Conservation (phyloP, 2,797 vertebrate species). For the Thunnus albacares region DNA sequence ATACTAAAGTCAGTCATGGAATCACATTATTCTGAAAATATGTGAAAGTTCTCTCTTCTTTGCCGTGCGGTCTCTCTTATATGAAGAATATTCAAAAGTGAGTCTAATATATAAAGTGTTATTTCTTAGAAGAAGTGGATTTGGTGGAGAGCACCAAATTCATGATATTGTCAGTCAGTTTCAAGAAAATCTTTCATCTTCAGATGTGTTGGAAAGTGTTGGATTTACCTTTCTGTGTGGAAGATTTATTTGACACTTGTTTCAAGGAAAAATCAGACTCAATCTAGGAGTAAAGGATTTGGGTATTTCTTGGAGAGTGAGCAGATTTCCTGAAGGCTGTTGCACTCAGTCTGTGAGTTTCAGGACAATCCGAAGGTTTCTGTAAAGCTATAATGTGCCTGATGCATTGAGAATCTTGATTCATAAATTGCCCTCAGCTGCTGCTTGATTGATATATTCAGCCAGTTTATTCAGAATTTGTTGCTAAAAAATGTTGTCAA, state of each 20-base stretch:
- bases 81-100: conserved; percentile 48
- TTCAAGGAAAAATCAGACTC: conserved; percentile 44
- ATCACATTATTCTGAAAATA: conserved; percentile 50
- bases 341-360: conserved; percentile 17
- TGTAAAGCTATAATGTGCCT: conserved; percentile 23
- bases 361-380: conserved; percentile 18
- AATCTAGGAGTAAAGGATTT: conserved; percentile 35
- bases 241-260: conserved; percentile 57
- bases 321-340: conserved; percentile 29
- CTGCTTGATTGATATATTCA: conserved; percentile 2
- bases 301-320: conserved; percentile 19
- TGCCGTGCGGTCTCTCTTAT: not conserved
- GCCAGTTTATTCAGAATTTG: conserved; percentile 1
- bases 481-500: not conserved
- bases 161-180: conserved; percentile 46
- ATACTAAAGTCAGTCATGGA: conserved; percentile 52
- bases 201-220: conserved; percentile 29
- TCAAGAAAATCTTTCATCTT: conserved; percentile 53
- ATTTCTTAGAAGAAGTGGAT: conserved; percentile 17
- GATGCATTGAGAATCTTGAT: conserved; percentile 8
- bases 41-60: conserved; percentile 26
- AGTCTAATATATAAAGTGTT: conserved; percentile 29
- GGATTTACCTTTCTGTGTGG: conserved; percentile 16
- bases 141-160: conserved; percentile 18
- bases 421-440: conserved; percentile 20